Base-by-base conservation (phyloP, 2,888 invertebrate species). In the Pyrrhia umbra region DNA sequence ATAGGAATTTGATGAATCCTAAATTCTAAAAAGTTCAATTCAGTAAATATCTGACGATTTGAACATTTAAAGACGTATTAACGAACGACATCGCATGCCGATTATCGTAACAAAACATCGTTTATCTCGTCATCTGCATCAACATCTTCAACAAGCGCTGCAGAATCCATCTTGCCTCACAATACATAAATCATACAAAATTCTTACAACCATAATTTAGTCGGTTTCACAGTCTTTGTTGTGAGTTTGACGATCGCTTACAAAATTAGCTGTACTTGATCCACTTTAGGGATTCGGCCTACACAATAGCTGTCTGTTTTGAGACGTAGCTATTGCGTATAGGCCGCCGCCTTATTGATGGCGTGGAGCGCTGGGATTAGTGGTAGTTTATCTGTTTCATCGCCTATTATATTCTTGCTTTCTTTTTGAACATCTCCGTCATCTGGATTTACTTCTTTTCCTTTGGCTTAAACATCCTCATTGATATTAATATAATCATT, bases 231-330 rank as follows among this genome's bases (percentile, higher is more conserved):
- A 52, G 64, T 45, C 68, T 63, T 74, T 71, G 71, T 69, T 52
- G 59, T 67, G 20, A 46, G 40, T 64, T 68, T 56, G 67, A 60
- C 67, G 51, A 71, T 65, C 63, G 50, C 64, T 76, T 80, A 69
- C 78, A 76, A 78, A 77, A 75, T 75, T 65, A 71, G 46, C 52
- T 6, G 66, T 71, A 58, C 74, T 80, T 78, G 76, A 74, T 78
- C 80, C 63, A 80, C 67, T 80, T 80, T 54, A 73, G 60, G 74
- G 77, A 52, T 76, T 75, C 69, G 68, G 63, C 74, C 80, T 66
- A 79, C 81, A 81, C 84, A 79, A 83, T 81, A 68, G 66, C 68
- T 75, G 75, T 81, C 76, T 76, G 76, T 81, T 80, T 75, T 49
- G 49, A 59, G n/a, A 25, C 25, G 45, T 55, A 55, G 51, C 54